A percentile compares a stretch with the other conserved stretches of the same genome.
These are phyloP conservation scores for Leucania comma DNA, from an alignment of 2,888 invertebrate species.

Conservation along the genomic window DNA sequence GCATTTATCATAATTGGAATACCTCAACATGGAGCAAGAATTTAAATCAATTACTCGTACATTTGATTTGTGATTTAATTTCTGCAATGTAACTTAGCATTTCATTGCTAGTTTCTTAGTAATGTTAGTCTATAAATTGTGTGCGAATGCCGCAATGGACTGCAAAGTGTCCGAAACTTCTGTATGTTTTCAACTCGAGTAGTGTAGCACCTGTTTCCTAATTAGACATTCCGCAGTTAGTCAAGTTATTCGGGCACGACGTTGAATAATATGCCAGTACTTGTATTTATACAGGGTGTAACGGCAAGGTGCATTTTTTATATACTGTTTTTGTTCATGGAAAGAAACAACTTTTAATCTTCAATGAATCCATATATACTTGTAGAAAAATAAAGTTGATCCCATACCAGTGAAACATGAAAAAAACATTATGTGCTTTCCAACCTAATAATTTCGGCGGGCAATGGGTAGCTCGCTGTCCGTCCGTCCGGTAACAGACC, in stretches of 20 bases:
- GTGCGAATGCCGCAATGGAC: conserved; percentile 50
- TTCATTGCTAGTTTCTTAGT: conserved; percentile 34
- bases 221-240: conserved; percentile 61
- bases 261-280: conserved; percentile 53
- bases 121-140: conserved; percentile 49
- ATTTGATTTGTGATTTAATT: conserved; percentile 12
- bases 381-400: too few species aligned
- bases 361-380: too few species aligned
- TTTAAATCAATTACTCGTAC: not conserved
- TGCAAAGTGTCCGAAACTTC: conserved; percentile 56
- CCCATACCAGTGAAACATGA: too few species aligned
- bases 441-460: not conserved
- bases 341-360: too few species aligned
- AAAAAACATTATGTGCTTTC: not conserved
- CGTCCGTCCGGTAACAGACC: too few species aligned
- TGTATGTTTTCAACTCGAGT: conserved; percentile 55
- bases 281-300: conserved; percentile 2
- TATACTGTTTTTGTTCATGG: too few species aligned
- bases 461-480: too few species aligned
- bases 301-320: not conserved
- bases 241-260: conserved; percentile 53
- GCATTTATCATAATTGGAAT: conserved; percentile 6
- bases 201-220: conserved; percentile 60
- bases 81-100: conserved; percentile 14
- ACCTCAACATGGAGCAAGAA: conserved; percentile 3